Evolutionary conservation across 1,140 invertebrate species (phyloP).

Genomic region (Pseudomyrmex dendroicus): DNA sequence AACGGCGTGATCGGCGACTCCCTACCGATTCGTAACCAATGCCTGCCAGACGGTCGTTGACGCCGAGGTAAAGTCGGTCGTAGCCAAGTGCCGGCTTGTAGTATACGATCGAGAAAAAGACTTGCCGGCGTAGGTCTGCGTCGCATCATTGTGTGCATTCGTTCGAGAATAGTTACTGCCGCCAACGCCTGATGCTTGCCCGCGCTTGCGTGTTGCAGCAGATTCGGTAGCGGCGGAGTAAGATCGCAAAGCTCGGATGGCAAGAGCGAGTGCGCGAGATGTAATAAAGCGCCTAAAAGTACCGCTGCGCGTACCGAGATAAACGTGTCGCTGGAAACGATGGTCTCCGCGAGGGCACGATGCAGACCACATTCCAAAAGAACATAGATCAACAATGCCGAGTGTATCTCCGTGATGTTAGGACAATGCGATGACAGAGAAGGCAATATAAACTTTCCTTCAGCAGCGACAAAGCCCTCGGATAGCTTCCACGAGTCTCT

Average conservation of each 20-base stretch:
- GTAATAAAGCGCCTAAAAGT: conserved; percentile 93
- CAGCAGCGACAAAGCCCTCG: conserved; percentile 96
- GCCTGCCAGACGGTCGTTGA: conserved; percentile 74
- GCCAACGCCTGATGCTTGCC: conserved; percentile 91
- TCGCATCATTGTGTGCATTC: conserved; percentile 92
- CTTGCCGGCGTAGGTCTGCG: conserved; percentile 91
- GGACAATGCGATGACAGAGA: conserved; percentile 93
- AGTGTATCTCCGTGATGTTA: conserved; percentile 96
- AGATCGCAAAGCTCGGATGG: conserved; percentile 94
- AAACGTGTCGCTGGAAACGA: conserved; percentile 94
- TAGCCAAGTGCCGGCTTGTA: conserved; percentile 85
- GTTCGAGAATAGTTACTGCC: conserved; percentile 91
- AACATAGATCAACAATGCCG: conserved; percentile 94
- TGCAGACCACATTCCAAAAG: conserved; percentile 94
- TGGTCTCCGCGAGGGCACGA: conserved; percentile 95
- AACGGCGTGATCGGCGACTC: conserved; percentile 81
- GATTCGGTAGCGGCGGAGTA: conserved; percentile 92
- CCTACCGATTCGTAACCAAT: conserved; percentile 78
- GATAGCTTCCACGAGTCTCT: conserved; percentile 94
- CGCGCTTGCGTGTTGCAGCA: conserved; percentile 92
- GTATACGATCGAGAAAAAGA: conserved; percentile 93
- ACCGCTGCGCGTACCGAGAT: conserved; percentile 96
- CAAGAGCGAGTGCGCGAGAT: conserved; percentile 93
- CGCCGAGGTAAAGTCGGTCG: conserved; percentile 77
- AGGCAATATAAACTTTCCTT: conserved; percentile 93